Base-by-base conservation (phyloP, 1,140 invertebrate genomes). In the Dysdera silvatica region DNA sequence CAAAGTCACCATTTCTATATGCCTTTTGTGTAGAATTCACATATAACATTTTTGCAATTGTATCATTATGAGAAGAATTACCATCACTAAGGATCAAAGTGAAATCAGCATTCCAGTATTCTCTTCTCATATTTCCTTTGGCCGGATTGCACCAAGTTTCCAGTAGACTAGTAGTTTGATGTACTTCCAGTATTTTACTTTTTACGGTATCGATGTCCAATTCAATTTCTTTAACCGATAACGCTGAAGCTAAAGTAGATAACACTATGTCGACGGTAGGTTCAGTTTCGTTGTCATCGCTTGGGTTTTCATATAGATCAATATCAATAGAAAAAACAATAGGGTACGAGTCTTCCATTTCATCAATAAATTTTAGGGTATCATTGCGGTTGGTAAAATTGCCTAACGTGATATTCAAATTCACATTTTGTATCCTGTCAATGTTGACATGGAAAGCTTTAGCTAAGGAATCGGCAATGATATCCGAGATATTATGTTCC, bases 51-150 rank as follows among this genome's bases (percentile, higher is more conserved):
- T 57, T 63, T 16, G 61, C 41, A 48, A 26, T 43, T 2, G 48
- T 35, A 12, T n/a, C 29, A 6, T 12, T n/a, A 6, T 14, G 14
- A 1, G 31, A 18, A 24, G 59, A 40, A n/a, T 23, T 12, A 26
- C 57, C 28, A 12, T 66, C 32, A 14, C 47, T 41, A 14, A 68
- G 20, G 28, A 68, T 58, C 18, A 65, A n/a, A 3, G 20, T 56
- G 28, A 68, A 68, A 1, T 68, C 63, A n/a, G 57, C 59, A 57
- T 68, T 68, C 58, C 45, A 53, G 12, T 68, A 68, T 16, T 43
- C 29, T 43, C 29, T 51, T 24, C 32, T 40, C 23, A 45, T 16
- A 1, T 48, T 37, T 1, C 52, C 60, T 12, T 37, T 31, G 40
- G 33, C n/a, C 31, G 43, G 37, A 14, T 32, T n/a, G n/a, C 66